These are phyloP conservation scores for Cryptosula pallasiana DNA, from an alignment of 2,888 invertebrate genomes.

Conservation along the genomic window DNA sequence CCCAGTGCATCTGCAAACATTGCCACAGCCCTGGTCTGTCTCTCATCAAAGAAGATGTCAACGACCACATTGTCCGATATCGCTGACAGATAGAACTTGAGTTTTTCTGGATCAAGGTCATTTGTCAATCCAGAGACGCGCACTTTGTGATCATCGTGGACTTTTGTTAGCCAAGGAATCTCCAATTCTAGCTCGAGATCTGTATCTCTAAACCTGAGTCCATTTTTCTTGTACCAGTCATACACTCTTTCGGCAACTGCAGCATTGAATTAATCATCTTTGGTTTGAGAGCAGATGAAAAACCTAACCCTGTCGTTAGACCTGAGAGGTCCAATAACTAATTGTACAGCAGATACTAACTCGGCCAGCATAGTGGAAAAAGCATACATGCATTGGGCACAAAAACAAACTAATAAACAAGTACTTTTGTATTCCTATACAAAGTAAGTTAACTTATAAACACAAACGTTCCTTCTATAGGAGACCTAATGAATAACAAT, in stretches of 20 bases:
- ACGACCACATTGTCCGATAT: neutral
- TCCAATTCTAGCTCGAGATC: conserved; percentile 1
- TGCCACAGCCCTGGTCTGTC: neutral
- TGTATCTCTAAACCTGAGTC: neutral
- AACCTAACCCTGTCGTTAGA: no score
- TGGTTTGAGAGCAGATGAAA: no score
- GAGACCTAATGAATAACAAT: no score
- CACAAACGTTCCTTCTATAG: no score
- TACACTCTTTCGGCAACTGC: conserved; percentile 10
- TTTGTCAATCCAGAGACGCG: neutral
- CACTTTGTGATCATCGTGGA: neutral
- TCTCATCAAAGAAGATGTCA: neutral
- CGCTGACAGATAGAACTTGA: conserved; percentile 17
- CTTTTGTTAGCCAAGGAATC: neutral
- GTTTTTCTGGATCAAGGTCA: conserved; percentile 15
- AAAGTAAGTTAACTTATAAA: no score
- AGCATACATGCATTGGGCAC: no score
- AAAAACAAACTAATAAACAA: no score
- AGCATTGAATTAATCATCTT: no score
- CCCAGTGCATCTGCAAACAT: neutral
- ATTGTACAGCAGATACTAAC: no score
- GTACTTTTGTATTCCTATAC: no score
- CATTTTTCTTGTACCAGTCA: neutral
- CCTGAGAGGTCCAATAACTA: no score
- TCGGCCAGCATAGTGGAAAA: no score